These are phyloP conservation scores for Corythornis madagascariensis DNA, from an alignment of 2,113 vertebrate genomes.

Conservation along the genomic window DNA sequence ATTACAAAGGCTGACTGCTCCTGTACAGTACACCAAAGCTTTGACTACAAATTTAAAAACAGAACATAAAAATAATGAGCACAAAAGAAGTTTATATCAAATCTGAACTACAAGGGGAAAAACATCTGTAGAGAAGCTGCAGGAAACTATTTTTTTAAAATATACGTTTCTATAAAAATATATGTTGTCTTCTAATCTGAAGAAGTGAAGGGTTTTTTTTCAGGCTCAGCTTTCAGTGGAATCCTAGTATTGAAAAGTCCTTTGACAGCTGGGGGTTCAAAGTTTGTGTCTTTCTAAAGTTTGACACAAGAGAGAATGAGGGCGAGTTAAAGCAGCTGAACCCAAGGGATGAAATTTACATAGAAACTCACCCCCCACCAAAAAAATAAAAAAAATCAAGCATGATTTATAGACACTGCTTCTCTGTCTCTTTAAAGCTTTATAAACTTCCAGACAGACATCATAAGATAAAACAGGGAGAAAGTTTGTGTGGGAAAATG, in stretches of 20 bases:
- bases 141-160: constrained; percentile 50
- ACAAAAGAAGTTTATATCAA: constrained; percentile 63
- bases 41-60: constrained; percentile 69
- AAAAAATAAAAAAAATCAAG: background rate
- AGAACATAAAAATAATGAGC: constrained; percentile 68
- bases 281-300: constrained; percentile 13
- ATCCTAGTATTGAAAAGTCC: constrained; percentile 34
- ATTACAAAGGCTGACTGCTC: constrained; percentile 78
- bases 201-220: constrained; percentile 46
- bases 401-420: background rate
- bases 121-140: constrained; percentile 35
- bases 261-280: constrained; percentile 50
- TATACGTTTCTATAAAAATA: constrained; percentile 77
- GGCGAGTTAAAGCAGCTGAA: constrained; percentile 68
- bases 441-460: background rate
- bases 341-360: background rate
- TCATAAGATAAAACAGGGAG: background rate
- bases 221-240: constrained; percentile 60
- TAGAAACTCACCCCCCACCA: constrained; percentile 1
- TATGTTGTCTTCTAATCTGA: constrained; percentile 60
- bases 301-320: constrained; percentile 39
- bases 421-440: constrained; percentile 50
- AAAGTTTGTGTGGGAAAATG: background rate
- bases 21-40: constrained; percentile 77
- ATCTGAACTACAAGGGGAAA: constrained; percentile 24